Percentiles rank a stretch among this genome's conserved stretches.
Conservation (phyloP, 2,797 vertebrate genomes). For the Intellagama lesueurii region DNA sequence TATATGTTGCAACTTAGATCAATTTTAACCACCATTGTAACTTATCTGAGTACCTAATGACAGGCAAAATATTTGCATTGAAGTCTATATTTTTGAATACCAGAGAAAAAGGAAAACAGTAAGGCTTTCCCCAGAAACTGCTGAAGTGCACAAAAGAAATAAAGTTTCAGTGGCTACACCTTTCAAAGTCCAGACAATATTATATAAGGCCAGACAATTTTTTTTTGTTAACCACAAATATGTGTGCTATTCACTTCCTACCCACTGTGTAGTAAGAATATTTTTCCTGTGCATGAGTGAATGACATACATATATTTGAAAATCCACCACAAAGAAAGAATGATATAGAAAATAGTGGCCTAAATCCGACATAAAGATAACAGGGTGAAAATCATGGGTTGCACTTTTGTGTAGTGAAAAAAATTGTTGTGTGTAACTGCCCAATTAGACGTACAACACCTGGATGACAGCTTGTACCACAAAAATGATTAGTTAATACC, state of each 20-base stretch:
- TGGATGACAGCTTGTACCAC: too few species aligned
- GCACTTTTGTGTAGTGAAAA: background rate
- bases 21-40: constrained; percentile 44
- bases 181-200: constrained; percentile 60
- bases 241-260: constrained; percentile 81
- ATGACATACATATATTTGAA: constrained; percentile 76
- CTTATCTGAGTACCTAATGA: constrained; percentile 35
- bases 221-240: constrained; percentile 78
- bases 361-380: too few species aligned
- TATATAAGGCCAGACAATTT: constrained; percentile 68
- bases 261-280: constrained; percentile 77
- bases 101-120: constrained; percentile 22
- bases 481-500: too few species aligned
- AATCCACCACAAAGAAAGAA: constrained; percentile 69
- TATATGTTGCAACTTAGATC: constrained; percentile 48
- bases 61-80: background rate
- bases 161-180: constrained; percentile 60
- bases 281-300: constrained; percentile 70
- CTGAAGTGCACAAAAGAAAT: constrained; percentile 50
- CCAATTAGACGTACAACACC: too few species aligned
- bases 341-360: background rate
- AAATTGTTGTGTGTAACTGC: background rate
- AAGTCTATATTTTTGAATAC: background rate
- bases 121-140: constrained; percentile 49
- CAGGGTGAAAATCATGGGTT: too few species aligned